Base-by-base conservation (phyloP, 2,797 vertebrate genomes). In the Anolis apletophallus region DNA sequence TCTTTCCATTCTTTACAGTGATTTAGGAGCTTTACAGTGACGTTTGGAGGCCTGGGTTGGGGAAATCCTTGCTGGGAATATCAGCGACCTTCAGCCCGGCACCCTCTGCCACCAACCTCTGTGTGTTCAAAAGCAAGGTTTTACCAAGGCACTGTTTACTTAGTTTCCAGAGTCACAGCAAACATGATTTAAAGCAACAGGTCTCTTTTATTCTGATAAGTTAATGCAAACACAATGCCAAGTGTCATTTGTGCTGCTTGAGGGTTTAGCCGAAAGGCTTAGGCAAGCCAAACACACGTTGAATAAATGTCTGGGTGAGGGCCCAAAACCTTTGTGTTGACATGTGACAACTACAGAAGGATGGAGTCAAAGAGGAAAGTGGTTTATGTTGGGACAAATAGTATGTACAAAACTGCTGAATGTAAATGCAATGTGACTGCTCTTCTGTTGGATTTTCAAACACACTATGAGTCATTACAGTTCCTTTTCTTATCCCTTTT, bases 121-220 rank as follows among this genome's bases (percentile, higher is more conserved):
- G 83, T 1, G 8, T 57, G 88, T 88, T 92, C 1, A 5, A 40
- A 88, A 77, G 89, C 90, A 84, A 89, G 92, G 91, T 83, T 90
- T 91, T 93, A 85, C 79, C 92, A 72, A 57, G 72, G 85, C 86
- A 92, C 92, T 93, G 93, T 96, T 96, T 95, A 94, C 86, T 93
- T 87, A 91, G 94, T 94, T 96, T 95, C 93, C 94, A 68, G 71
- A 93, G 94, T 85, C 89, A 89, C 91, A 85, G 91, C 89, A 68
- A 88, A 90, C 93, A 90, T 59, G 74, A 76, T 94, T 92, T 92
- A 94, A 94, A 95, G 93, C 86, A 92, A 89, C 94, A 93, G 93
- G 89, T 91, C 92, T 92, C 54, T 90, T 95, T 94, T 94, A 90
- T 87, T 32, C 85, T 92, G 92, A 83, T 92, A 93, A 91, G 90